Evolutionary conservation across 2,888 invertebrate species (phyloP).

Genomic region (Clusia tigrina): DNA sequence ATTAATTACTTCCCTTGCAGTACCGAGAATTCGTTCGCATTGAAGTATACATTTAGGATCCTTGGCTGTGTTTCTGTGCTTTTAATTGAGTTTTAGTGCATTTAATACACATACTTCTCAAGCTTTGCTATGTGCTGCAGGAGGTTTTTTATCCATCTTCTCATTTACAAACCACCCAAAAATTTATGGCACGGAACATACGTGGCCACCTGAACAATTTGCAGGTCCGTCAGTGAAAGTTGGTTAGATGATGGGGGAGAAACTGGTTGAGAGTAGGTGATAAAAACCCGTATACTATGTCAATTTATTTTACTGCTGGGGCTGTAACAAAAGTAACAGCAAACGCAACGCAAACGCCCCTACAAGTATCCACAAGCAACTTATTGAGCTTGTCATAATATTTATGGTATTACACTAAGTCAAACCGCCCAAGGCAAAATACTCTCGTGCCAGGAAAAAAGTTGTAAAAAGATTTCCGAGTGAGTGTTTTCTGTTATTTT

Average conservation of each 20-base stretch:
- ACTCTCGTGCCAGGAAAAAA: no score
- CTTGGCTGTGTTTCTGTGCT: no score
- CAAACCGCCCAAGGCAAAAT: not conserved
- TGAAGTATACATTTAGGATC: no score
- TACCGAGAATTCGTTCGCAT: no score
- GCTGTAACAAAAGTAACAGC: constrained; percentile 51
- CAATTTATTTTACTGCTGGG: constrained; percentile 52
- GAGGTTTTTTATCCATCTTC: no score
- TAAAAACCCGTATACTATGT: constrained; percentile 47
- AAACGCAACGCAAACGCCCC: constrained; percentile 25
- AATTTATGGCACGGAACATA: constrained; percentile 54
- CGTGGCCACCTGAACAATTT: constrained; percentile 50
- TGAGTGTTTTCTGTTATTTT: not conserved
- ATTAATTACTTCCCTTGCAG: no score
- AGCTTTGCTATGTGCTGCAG: no score
- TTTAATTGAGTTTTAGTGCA: not conserved
- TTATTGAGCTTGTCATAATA: constrained; percentile 57
- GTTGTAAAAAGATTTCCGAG: not conserved
- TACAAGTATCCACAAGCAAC: constrained; percentile 44
- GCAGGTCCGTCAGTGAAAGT: not conserved
- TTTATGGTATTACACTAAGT: constrained; percentile 45
- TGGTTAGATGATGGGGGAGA: no score
- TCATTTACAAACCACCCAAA: constrained; percentile 47
- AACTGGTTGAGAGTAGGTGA: not conserved
- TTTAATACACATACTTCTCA: no score